These are phyloP conservation scores for Nothura maculosa DNA, from an alignment of 2,797 vertebrate genomes.

Conservation along the genomic window DNA sequence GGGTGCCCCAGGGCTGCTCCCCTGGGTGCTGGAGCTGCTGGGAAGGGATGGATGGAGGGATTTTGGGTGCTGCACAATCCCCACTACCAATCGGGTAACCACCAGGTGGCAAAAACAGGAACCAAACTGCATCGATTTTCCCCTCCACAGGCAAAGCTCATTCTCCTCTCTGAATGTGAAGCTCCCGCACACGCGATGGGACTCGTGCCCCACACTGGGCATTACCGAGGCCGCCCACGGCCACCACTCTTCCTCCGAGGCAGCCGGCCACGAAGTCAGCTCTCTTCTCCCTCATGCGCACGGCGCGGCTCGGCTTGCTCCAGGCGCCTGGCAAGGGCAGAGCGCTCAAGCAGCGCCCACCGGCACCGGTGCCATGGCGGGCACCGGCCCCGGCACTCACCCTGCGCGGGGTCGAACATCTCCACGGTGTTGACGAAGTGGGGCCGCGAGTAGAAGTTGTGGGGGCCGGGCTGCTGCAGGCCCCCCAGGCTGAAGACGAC, in stretches of 20 bases:
- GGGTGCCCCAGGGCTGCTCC: not conserved
- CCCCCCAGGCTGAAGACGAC: conserved; percentile 94
- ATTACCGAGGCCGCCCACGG: conserved; percentile 92
- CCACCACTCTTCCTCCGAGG: conserved; percentile 91
- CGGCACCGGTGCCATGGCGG: too few species aligned
- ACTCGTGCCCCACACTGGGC: not conserved
- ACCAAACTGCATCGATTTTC: not conserved
- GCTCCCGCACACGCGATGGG: not conserved
- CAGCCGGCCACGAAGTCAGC: conserved; percentile 94
- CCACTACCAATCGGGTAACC: not conserved
- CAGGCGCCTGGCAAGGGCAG: conserved; percentile 86
- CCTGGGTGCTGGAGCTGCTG: too few species aligned
- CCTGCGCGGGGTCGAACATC: conserved; percentile 93
- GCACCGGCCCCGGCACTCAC: conserved; percentile 75
- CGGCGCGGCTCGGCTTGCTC: conserved; percentile 89
- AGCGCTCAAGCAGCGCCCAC: accelerated
- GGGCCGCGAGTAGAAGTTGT: conserved; percentile 98
- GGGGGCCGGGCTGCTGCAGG: conserved; percentile 95
- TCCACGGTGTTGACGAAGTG: conserved; percentile 98
- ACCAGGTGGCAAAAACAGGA: not conserved
- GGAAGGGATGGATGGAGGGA: too few species aligned
- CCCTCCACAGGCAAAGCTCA: not conserved
- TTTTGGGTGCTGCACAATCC: too few species aligned
- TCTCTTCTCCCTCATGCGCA: conserved; percentile 96
- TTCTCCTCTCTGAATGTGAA: too few species aligned